phyloP scores from a whole-genome alignment of 2,797 vertebrate genomes.

The Megalops cyprinoides region DNA sequence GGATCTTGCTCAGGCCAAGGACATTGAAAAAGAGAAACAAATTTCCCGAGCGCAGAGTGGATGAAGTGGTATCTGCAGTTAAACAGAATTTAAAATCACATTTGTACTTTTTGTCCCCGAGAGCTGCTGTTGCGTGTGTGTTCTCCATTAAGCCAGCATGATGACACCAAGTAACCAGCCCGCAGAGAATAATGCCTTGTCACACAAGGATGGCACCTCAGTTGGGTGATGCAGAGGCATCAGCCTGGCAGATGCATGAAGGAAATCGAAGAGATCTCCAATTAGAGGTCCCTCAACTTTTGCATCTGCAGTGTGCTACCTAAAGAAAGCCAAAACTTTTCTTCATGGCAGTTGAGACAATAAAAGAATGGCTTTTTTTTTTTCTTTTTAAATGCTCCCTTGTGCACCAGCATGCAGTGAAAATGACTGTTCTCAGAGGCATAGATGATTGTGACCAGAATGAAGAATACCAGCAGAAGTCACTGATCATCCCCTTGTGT shows the following conservation, averaged over 20 bases:
- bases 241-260: background rate
- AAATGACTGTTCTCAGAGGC: background rate
- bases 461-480: background rate
- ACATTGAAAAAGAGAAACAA: conserved; percentile 1
- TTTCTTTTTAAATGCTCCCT: background rate
- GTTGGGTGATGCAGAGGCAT: too few relatives aligned
- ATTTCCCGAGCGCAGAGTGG: background rate
- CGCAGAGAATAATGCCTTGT: background rate
- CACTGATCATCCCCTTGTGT: background rate
- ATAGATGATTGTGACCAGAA: background rate
- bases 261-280: background rate
- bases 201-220: background rate
- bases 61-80: background rate
- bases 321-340: too few relatives aligned
- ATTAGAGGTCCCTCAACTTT: background rate
- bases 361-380: background rate
- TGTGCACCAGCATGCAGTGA: background rate
- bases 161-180: background rate
- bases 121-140: background rate
- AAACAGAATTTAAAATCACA: background rate
- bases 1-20: background rate
- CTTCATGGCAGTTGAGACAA: background rate
- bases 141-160: background rate
- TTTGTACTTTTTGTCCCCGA: background rate
- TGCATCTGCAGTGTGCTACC: background rate